Conservation (phyloP, 2,113 vertebrate species). For the Amia ocellicauda region DNA sequence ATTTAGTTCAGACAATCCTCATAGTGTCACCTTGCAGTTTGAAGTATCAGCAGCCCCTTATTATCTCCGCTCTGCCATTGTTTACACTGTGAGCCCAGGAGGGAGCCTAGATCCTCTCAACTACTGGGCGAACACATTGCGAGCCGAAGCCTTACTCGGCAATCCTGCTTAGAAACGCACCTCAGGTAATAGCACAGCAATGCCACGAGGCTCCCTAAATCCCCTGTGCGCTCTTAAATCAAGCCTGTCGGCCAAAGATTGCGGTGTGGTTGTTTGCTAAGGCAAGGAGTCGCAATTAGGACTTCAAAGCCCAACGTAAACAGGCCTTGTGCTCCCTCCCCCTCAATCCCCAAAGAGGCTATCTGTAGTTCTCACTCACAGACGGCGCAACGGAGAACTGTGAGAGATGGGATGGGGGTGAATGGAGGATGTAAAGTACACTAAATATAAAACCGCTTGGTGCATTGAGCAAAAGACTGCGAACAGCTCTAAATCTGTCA, state of each 20-base stretch:
- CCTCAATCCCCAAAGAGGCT: not conserved
- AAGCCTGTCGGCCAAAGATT: not conserved
- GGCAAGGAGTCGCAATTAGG: conserved; percentile 8
- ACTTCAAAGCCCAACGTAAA: not conserved
- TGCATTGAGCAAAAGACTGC: not conserved
- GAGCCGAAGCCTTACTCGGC: no score
- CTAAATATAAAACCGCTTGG: not conserved
- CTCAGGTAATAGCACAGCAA: no score
- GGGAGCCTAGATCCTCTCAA: no score
- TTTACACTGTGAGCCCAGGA: no score
- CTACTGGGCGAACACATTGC: no score
- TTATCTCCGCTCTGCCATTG: no score
- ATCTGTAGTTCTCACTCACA: not conserved
- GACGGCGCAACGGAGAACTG: not conserved
- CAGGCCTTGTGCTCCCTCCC: conserved; percentile 2
- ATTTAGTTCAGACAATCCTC: not conserved
- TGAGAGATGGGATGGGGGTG: not conserved
- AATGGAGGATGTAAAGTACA: not conserved
- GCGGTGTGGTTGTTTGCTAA: conserved; percentile 7
- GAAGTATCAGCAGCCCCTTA: no score
- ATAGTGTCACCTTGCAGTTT: no score
- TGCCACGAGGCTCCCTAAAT: no score
- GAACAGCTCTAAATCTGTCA: conserved; percentile 24
- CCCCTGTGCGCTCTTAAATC: not conserved
- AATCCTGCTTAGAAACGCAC: no score